These are phyloP conservation scores for Maccullochella peelii DNA, from an alignment of 2,113 vertebrate genomes.

Conservation along the genomic window DNA sequence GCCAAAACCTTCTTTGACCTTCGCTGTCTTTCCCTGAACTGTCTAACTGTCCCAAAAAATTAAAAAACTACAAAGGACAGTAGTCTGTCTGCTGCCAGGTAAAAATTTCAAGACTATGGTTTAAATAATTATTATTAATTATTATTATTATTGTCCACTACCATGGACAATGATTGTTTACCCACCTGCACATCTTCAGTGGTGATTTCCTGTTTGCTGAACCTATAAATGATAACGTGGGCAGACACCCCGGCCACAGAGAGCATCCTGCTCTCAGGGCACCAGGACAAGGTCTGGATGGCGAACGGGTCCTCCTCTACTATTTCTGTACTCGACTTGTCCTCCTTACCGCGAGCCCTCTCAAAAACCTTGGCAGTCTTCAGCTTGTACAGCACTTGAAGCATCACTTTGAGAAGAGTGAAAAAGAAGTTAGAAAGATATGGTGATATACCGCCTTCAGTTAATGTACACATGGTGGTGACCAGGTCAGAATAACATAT, in stretches of 20 bases:
- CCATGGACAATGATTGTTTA: slow-evolving; percentile 40
- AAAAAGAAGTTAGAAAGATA: not conserved
- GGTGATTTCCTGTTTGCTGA: slow-evolving; percentile 96
- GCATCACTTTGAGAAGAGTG: slow-evolving; percentile 86
- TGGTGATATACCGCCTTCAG: not conserved
- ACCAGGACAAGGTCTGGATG: slow-evolving; percentile 97
- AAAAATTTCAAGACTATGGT: too few relatives aligned
- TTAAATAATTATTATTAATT: not conserved
- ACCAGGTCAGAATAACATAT: slow-evolving; percentile 4
- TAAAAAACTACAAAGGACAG: not conserved
- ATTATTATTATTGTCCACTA: too few relatives aligned
- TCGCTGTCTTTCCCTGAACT: not conserved
- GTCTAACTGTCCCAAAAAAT: not conserved
- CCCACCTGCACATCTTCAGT: slow-evolving; percentile 91
- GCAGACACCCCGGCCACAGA: slow-evolving; percentile 96
- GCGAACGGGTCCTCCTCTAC: slow-evolving; percentile 98
- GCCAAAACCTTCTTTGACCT: not conserved
- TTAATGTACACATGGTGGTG: not conserved
- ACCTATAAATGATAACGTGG: slow-evolving; percentile 95
- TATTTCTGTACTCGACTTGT: slow-evolving; percentile 91
- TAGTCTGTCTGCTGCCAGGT: not conserved
- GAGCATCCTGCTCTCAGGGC: slow-evolving; percentile 95
- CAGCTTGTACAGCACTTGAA: slow-evolving; percentile 97
- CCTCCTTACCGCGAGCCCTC: slow-evolving; percentile 92
- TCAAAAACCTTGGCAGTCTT: slow-evolving; percentile 99